phyloP scores from a whole-genome alignment of 2,797 vertebrate genomes.

The Artibeus jamaicensis region DNA sequence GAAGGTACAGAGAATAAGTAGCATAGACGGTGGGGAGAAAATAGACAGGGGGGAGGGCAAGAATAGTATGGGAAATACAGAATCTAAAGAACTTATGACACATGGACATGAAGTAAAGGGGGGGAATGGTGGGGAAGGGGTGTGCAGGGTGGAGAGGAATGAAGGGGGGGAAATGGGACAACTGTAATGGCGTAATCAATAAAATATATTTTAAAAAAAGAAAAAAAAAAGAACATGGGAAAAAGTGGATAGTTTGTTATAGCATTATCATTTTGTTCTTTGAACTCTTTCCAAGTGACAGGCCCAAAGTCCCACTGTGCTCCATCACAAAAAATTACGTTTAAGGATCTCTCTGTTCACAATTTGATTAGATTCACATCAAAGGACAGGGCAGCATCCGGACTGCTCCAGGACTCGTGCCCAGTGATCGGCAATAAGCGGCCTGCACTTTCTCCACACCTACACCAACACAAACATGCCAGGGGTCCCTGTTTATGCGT shows the following conservation, averaged over 20 bases:
- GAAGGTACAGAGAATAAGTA: too few species aligned
- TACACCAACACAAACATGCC: background rate
- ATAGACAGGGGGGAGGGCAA: too few species aligned
- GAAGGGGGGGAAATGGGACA: too few species aligned
- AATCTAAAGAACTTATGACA: too few species aligned
- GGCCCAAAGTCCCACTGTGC: background rate
- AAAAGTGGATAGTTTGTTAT: background rate
- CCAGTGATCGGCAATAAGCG: background rate
- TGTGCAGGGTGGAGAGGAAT: too few species aligned
- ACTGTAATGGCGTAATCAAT: too few species aligned
- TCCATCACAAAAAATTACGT: background rate
- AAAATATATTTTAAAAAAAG: too few species aligned
- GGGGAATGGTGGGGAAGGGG: too few species aligned
- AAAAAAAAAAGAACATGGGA: background rate
- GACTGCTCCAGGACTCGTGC: background rate
- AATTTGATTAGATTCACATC: background rate
- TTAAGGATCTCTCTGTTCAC: background rate
- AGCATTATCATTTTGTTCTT: background rate
- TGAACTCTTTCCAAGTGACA: background rate
- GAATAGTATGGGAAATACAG: too few species aligned
- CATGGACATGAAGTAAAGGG: too few species aligned
- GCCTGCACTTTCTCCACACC: background rate
- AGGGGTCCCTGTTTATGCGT: rapidly evolving
- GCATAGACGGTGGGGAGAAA: too few species aligned
- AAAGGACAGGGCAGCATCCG: background rate